Conservation (phyloP, 2,888 invertebrate genomes). For the Penaeus monodon region DNA sequence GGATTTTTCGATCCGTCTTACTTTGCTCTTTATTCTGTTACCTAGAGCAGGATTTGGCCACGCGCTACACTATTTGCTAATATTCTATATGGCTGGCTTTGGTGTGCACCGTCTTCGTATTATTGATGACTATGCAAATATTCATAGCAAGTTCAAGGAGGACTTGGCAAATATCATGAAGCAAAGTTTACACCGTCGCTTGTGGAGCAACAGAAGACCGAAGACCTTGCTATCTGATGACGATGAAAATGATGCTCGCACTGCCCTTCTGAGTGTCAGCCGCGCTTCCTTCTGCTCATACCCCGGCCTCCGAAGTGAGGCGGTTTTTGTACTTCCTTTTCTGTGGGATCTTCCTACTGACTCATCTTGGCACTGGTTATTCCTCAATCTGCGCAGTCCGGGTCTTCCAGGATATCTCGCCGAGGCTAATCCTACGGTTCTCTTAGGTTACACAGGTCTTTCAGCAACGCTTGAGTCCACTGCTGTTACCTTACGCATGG, state of each 20-base stretch:
- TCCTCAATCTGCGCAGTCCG: constrained; percentile 32
- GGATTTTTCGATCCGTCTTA: constrained; percentile 20
- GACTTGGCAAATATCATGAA: constrained; percentile 8
- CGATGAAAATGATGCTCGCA: constrained; percentile 14
- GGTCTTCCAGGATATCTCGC: constrained; percentile 25
- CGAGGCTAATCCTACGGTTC: not conserved
- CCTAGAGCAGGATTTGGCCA: not conserved
- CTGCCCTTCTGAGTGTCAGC: not conserved
- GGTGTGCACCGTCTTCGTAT: constrained; percentile 7
- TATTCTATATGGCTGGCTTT: not conserved
- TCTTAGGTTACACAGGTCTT: constrained; percentile 11
- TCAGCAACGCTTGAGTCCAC: not conserved
- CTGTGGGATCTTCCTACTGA: constrained; percentile 18
- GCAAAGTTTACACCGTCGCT: not conserved
- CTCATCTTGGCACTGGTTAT: constrained; percentile 45
- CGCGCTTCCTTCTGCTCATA: constrained; percentile 2
- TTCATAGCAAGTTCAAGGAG: constrained; percentile 1
- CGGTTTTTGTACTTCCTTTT: not conserved
- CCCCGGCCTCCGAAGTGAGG: not conserved
- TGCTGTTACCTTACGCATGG: not conserved
- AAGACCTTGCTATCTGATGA: constrained; percentile 19
- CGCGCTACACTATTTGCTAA: not conserved
- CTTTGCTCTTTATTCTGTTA: constrained; percentile 13
- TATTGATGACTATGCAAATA: not conserved
- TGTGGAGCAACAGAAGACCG: not conserved